Evolutionary conservation across 2,888 invertebrate species (phyloP), one percentile per base, ranked within the genome.

Genomic region (Tethea ocularis): DNA sequence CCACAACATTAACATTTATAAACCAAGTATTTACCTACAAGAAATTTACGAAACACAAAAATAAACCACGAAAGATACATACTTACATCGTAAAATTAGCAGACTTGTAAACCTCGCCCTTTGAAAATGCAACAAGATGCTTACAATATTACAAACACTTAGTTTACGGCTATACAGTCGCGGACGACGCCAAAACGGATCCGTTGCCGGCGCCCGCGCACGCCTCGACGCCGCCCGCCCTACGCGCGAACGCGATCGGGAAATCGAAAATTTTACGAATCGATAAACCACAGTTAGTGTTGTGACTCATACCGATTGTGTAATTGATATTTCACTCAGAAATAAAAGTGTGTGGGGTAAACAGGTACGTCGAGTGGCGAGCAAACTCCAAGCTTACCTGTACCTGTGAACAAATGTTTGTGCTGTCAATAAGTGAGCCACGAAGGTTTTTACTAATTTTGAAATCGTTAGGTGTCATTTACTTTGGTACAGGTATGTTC

Each of bases 151-250:
- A 80, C 75, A 76, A 83, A 84, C 82, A 85, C 77, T 83, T 86
- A 85, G 78, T 85, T 84, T 79, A 81, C 81, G 69, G 77, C 77
- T 72, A 77, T 80, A 20, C 46, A 78, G 76, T 74, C 73, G 80
- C 73, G 68, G 68, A 77, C 75, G 78, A 75, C 73, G 81, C 86
- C 85, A 90, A 91, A 84, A 82, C 80, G 74, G 87, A 77, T 80
- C 74, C 78, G 89, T 76, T 78, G 71, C 72, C 90, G 88, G 84
- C 89, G 89, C 83, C 80, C 81, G 87, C 91, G 91, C 92, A 91
- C 91, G 91, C 78, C 76, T 88, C 78, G 74, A 68, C 75, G 81
- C 91, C 92, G 91, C 91, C 92, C 92, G 91, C 91, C 92, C 88
- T 69, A 69, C 67, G 66, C 75, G 66, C 64, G 69, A 55, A 62